A percentile compares a stretch with the other conserved stretches of the same genome.
phyloP scores from a whole-genome alignment of 2,888 invertebrate genomes.

The Drosophila austrosaltans region DNA sequence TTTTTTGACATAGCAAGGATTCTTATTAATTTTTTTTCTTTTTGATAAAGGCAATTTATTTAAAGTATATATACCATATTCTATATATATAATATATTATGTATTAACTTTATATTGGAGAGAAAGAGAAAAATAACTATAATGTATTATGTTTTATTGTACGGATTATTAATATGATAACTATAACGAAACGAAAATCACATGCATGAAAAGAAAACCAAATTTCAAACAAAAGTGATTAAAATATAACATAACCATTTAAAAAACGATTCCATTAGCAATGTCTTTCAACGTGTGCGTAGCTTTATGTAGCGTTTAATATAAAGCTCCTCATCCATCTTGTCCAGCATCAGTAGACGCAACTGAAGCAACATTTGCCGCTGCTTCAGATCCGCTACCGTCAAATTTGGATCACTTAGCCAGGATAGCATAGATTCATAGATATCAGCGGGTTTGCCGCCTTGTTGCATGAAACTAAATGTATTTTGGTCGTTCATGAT shows the following conservation, averaged over 20 bases:
- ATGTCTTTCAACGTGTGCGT: conserved; percentile 29
- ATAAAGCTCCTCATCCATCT: conserved; percentile 39
- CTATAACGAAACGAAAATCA: conserved; percentile 58
- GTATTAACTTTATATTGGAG: conserved; percentile 47
- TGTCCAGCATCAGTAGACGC: conserved; percentile 35
- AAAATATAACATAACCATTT: conserved; percentile 34
- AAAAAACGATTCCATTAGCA: conserved; percentile 24
- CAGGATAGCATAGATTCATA: conserved; percentile 22
- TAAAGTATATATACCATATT: conserved; percentile 47
- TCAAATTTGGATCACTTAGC: conserved; percentile 33
- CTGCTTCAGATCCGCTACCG: conserved; percentile 17
- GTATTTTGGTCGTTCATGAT: conserved; percentile 14
- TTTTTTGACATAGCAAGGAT: background rate
- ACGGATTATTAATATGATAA: conserved; percentile 61
- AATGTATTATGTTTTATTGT: conserved; percentile 71
- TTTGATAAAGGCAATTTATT: conserved; percentile 39
- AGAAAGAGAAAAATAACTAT: conserved; percentile 50
- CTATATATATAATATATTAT: conserved; percentile 42
- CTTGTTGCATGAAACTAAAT: background rate
- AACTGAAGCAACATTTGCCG: conserved; percentile 26
- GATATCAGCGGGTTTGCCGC: conserved; percentile 24
- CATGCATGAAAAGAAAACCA: conserved; percentile 51
- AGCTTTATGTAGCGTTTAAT: conserved; percentile 43
- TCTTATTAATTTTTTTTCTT: conserved; percentile 29
- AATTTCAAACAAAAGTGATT: background rate